These are phyloP conservation scores for Peromyscus nudipes DNA, from an alignment of 2,797 vertebrate genomes.

Conservation along the genomic window DNA sequence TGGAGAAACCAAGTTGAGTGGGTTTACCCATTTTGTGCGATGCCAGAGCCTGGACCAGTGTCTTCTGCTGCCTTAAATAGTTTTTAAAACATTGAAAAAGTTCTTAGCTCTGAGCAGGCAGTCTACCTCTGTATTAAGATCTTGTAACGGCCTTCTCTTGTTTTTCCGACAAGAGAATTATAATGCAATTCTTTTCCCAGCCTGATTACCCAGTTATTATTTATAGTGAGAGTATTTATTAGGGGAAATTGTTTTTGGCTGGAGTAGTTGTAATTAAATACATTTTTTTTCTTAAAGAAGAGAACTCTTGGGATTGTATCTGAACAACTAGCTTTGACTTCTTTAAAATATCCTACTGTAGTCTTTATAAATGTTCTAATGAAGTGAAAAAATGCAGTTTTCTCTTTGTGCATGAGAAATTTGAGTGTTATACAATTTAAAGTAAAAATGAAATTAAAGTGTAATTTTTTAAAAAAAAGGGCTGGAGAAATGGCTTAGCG, in stretches of 20 bases:
- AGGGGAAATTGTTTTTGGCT: not conserved
- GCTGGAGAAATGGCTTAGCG: not conserved
- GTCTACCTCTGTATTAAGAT: not conserved
- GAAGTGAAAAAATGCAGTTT: not conserved
- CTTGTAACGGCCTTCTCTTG: not conserved
- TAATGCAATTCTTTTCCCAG: not conserved
- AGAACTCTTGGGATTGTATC: not conserved
- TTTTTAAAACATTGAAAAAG: not conserved
- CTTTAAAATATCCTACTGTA: not conserved
- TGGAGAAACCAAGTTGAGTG: not conserved
- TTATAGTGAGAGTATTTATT: not conserved
- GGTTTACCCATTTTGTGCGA: not conserved
- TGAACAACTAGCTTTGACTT: not conserved
- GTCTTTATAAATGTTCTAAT: not conserved
- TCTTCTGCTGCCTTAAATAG: not conserved
- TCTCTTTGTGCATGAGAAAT: not conserved
- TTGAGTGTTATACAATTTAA: not conserved
- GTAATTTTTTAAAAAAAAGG: not conserved
- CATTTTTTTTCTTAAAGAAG: not conserved
- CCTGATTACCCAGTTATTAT: not conserved
- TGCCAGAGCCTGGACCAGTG: not conserved
- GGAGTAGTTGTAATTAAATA: not conserved
- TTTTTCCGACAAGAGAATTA: not conserved
- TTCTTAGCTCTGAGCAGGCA: not conserved
- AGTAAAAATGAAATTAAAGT: not conserved